These are phyloP conservation scores for Dusona sp. DNA, from an alignment of 2,888 invertebrate genomes.

Conservation along the genomic window DNA sequence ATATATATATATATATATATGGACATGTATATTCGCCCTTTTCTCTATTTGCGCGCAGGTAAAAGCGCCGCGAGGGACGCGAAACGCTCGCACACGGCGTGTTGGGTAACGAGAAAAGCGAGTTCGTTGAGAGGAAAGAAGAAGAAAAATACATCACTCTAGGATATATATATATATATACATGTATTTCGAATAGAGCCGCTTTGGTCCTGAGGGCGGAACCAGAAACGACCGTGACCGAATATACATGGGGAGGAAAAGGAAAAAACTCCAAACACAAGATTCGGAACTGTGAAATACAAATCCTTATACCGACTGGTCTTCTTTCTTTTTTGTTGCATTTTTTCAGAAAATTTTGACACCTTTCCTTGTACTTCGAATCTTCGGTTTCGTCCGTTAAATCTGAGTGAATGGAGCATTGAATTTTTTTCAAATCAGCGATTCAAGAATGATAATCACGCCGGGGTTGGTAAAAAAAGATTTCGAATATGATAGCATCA, in stretches of 20 bases:
- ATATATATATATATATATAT: neutral
- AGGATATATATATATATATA: conserved; percentile 1
- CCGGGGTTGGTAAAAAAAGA: neutral
- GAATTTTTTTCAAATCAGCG: neutral
- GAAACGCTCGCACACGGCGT: conserved; percentile 22
- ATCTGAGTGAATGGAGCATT: conserved; percentile 1
- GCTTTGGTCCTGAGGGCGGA: conserved; percentile 52
- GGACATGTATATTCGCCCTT: conserved; percentile 40
- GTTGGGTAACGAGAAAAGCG: conserved; percentile 61
- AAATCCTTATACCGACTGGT: conserved; percentile 32
- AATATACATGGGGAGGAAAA: conserved; percentile 13
- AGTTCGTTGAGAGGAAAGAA: conserved; percentile 49
- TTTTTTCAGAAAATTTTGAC: neutral
- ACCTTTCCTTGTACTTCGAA: neutral
- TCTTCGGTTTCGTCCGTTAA: neutral
- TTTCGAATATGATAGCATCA: neutral
- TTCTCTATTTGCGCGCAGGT: conserved; percentile 62
- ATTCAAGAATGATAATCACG: neutral
- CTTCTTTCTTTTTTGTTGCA: conserved; percentile 7
- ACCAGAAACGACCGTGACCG: conserved; percentile 53
- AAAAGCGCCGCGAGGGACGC: conserved; percentile 55
- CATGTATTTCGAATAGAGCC: conserved; percentile 6
- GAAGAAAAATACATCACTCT: conserved; percentile 42
- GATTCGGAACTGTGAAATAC: conserved; percentile 38
- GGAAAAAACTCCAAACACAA: conserved; percentile 27